Evolutionary conservation across 1,140 invertebrate genomes (phyloP).

Genomic region (Meloidogyne exigua): DNA sequence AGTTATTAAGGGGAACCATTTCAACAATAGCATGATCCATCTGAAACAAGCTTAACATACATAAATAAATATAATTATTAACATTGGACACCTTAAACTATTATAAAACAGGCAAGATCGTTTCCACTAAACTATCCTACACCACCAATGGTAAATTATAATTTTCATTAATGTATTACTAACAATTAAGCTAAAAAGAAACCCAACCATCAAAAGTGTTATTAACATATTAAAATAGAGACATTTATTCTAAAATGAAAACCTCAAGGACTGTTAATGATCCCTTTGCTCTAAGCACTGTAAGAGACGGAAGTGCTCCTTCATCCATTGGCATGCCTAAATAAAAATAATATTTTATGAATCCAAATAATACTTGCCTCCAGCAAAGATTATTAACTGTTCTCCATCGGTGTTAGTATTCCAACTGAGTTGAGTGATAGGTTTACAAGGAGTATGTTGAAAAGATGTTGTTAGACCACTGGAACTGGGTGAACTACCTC

Average conservation of each 20-base stretch:
- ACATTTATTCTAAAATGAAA: too few relatives aligned
- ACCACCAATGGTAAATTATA: too few relatives aligned
- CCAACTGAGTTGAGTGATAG: constrained; percentile 60
- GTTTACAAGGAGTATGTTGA: constrained; percentile 26
- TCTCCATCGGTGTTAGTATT: constrained; percentile 52
- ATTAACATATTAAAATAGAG: too few relatives aligned
- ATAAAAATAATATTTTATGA: constrained; percentile 11
- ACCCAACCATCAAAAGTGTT: too few relatives aligned
- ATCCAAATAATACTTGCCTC: constrained; percentile 62
- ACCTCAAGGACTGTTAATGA: constrained; percentile 69
- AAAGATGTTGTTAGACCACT: neutral
- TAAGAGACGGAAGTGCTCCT: constrained; percentile 69
- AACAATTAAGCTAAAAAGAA: too few relatives aligned
- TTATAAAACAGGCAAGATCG: too few relatives aligned
- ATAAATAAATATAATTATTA: neutral
- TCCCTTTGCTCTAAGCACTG: constrained; percentile 91
- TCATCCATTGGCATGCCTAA: constrained; percentile 61
- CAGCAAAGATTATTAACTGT: constrained; percentile 66
- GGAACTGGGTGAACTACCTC: constrained; percentile 14
- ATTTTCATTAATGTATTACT: too few relatives aligned
- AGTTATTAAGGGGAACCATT: constrained; percentile 83
- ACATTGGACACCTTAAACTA: too few relatives aligned
- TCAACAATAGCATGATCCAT: constrained; percentile 98
- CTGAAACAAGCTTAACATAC: constrained; percentile 67
- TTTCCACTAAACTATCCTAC: too few relatives aligned